Base-by-base conservation (phyloP, 2,888 invertebrate genomes). In the Drosophila pseudotakahashii region DNA sequence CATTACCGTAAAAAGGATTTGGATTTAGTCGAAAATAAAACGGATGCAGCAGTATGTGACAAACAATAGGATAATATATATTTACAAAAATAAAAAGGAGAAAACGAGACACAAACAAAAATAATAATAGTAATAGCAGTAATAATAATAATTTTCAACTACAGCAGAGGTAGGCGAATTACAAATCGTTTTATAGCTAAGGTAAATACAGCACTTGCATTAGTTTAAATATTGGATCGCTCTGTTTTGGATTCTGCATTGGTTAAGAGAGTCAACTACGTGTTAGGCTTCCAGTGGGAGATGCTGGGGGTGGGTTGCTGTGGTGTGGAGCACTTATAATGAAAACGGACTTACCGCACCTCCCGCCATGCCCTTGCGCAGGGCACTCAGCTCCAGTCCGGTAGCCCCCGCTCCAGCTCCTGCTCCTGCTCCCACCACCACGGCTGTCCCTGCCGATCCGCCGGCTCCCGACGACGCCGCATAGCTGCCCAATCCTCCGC, bases 281-380 rank as follows among this genome's bases (percentile, higher is more conserved):
- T 58, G 76, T 87, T 89, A 84, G 66, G 76, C 64, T 81, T 80
- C 81, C 68, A 70, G 47, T 69, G 58, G 69, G 61, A 60, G 55
- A 58, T 64, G 67, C 39, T 70, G 74, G 73, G 69, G 42, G 75
- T 69, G 68, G 55, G 54, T 71, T 52, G 71, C 30, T 66, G 48
- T 81, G 85, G 78, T 50, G 68, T 59, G 54, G 74, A 73, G 73
- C 73, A 78, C 77, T 79, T 89, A 90, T 82, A 88, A 78, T 77
- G 86, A 81, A 79, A 89, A 84, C 80, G 87, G 81, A 91, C 91
- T 91, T 91, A 91, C 91, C 91, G 91, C 90, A 80, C 88, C 86
- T 77, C 82, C 85, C 70, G 89, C 76, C 75, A 88, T 81, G 78
- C 90, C 83, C 73, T 91, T 91, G 58, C 90, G 89, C 73, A 91